These are phyloP conservation scores for Drosophila obscura DNA, from an alignment of 1,140 invertebrate species.

Conservation along the genomic window DNA sequence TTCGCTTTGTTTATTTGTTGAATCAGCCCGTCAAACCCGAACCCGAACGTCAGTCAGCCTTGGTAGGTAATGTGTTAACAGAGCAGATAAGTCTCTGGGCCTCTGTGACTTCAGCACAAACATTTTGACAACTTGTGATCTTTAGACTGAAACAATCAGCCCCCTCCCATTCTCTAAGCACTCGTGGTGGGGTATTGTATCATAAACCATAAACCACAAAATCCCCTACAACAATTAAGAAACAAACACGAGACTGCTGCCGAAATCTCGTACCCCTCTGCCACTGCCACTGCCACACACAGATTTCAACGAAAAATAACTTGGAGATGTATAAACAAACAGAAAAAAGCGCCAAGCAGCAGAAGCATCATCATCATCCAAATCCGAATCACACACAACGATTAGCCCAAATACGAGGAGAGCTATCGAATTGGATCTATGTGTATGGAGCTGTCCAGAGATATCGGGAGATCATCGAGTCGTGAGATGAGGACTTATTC, in stretches of 20 bases:
- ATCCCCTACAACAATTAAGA: conserved; percentile 42
- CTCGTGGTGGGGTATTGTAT: conserved; percentile 31
- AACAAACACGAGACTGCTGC: conserved; percentile 54
- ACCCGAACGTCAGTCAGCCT: conserved; percentile 55
- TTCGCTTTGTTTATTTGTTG: conserved; percentile 76
- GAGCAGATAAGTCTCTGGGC: conserved; percentile 56
- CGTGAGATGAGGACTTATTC: not conserved
- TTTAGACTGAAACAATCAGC: conserved; percentile 53
- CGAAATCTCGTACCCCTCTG: conserved; percentile 47
- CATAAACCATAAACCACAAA: conserved; percentile 70
- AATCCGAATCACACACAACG: conserved; percentile 16
- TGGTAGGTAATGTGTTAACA: conserved; percentile 71
- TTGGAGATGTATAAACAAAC: conserved; percentile 73
- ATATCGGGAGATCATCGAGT: conserved; percentile 36
- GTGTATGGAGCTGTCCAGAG: conserved; percentile 19
- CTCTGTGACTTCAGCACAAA: conserved; percentile 62
- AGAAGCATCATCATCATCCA: conserved; percentile 21
- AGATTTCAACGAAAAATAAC: conserved; percentile 60
- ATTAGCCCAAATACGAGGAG: conserved; percentile 56
- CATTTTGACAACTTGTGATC: conserved; percentile 82
- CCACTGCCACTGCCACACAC: conserved; percentile 40
- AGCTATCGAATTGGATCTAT: conserved; percentile 8
- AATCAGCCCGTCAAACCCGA: conserved; percentile 74
- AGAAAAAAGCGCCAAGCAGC: conserved; percentile 52
- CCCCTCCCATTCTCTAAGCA: conserved; percentile 13